Conservation (phyloP, 2,888 invertebrate species). For the Agrochola lychnidis region DNA sequence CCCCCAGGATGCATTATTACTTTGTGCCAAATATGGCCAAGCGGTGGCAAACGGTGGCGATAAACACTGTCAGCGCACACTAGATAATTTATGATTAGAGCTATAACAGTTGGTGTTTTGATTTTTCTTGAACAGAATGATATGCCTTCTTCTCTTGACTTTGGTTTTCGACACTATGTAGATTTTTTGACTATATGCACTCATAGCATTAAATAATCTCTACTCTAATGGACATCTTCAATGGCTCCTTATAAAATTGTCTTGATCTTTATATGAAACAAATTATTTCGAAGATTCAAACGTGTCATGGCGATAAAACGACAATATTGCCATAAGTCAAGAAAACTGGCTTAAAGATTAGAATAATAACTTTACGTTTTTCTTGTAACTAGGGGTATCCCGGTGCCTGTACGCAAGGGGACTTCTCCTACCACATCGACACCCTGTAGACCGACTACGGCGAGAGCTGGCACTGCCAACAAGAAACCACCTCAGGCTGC, state of each 20-base stretch:
- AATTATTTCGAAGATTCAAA: neutral
- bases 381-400: conserved; percentile 85
- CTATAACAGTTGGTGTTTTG: neutral
- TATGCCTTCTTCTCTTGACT: neutral
- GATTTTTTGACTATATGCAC: neutral
- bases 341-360: neutral
- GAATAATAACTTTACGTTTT: neutral
- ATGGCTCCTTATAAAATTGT: neutral
- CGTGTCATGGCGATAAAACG: neutral
- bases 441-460: conserved; percentile 71
- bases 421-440: conserved; percentile 83
- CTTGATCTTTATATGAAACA: neutral
- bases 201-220: neutral
- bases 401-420: conserved; percentile 88
- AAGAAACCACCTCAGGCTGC: conserved; percentile 84
- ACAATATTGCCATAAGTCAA: neutral
- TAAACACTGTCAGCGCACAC: conserved; percentile 9
- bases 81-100: conserved; percentile 22
- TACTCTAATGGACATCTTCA: neutral
- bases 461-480: conserved; percentile 68
- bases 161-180: neutral
- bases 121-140: neutral
- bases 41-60: conserved; percentile 4
- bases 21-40: conserved; percentile 45
- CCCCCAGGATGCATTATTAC: conserved; percentile 51